Base-by-base conservation (phyloP, 2,888 invertebrate species). In the Myopa testacea region DNA sequence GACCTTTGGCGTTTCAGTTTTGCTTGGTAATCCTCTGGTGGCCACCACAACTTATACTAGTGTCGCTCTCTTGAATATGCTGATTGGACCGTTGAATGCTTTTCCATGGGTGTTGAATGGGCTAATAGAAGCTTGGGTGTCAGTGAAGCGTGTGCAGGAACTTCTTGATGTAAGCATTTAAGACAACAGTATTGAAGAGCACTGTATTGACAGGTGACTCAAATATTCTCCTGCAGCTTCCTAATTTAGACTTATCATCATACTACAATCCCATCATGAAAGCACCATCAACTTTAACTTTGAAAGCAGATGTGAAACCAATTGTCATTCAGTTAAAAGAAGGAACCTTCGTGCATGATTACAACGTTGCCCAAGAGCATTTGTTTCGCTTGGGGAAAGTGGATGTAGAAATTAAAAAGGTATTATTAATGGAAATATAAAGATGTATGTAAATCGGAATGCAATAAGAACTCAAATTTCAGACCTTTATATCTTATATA, bases 21-120 rank as follows among this genome's bases (percentile, higher is more conserved):
- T 95, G n/a, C 87, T 95, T 82, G 94, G 96, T 78, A 91, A 95
- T 90, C 90, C 92, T 70, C 91, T 99, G 12, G 75, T 86, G 26
- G 97, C 98, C 4, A 94, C 98, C 37, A 96, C 94, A 76, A 97
- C 96, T 1, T 99, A 99, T 85, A 98, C 99, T 0, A 95, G 95
- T 81, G 93, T 99, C 82, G 97, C 99, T 0, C 90, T 99, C 76
- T 93, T 99, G 79, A 97, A 98, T 87, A 98, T 99, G 95, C 91
- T 99, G 79, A 98, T 99, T 83, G 93, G 94, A 75, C 99, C 99
- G 0, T 89, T 99, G 78, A 99, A 99, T 90, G 96, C 98, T 0
- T 98, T 99, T 89, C 99, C 99, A 0, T 99, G 99, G 98, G 98
- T 99, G 4, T 90, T 99, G 34, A 99, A 98, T 89, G 99, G 98